Evolutionary conservation across 2,888 invertebrate species (phyloP), one percentile per base, ranked within the genome.

Genomic region (Clistopyga incitator): DNA sequence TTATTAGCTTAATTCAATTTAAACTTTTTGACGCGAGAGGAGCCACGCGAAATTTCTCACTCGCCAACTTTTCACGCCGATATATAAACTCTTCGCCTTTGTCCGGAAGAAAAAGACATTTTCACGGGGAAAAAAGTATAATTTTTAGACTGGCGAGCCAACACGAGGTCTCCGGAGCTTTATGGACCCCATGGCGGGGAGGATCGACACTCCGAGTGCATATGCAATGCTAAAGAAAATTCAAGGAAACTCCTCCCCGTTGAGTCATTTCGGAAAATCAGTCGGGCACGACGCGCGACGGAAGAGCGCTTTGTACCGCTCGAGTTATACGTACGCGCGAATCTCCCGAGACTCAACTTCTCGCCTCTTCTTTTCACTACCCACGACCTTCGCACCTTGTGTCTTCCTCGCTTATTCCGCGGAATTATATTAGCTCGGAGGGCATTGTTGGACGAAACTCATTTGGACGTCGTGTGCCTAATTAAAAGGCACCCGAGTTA

Each of bases 1-100:
- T 89, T 88, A 86, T 86, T 87, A 87, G 86, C 86, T 88, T 90
- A 90, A 90, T 89, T 90, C 87, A 90, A 90, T 90, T 88, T 88
- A 89, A 91, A 90, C 86, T 90, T 83, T 83, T 80, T 70, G 77
- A 82, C 68, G 84, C n/a, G 70, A 47, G 71, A 47, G n/a, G 71
- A 61, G 61, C 59, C 74, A 29, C 23, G 78, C 64, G n/a, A 70
- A 78, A 75, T 38, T 64, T 59, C n/a, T 65, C 70, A 71, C 29
- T 18, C 47, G 23, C 10, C 18, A 72, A 84, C 83, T 86, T 85
- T 70, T 74, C 79, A 78, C 81, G 45, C 56, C 61, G 59, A 81
- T 84, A 78, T 84, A 78, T 81, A 80, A 85, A 84, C 81, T 83
- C 71, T 82, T 84, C 64, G 64, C 68, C n/a, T n/a, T 47, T 25